Evolutionary conservation across 2,888 invertebrate species (phyloP).

Genomic region (Drosophila mettleri): DNA sequence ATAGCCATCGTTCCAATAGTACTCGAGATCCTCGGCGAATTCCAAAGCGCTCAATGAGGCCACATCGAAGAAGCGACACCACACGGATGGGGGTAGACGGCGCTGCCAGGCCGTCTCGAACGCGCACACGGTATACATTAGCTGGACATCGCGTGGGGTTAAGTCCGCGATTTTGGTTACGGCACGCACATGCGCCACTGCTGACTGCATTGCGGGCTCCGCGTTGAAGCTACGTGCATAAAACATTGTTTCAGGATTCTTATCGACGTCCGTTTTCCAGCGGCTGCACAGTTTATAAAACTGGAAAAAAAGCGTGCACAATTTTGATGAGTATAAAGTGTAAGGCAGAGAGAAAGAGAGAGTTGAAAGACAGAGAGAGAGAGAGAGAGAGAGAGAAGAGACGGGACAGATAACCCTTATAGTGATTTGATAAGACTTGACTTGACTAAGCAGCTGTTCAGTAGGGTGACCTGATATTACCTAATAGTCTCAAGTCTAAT

Average conservation of each 20-base stretch:
- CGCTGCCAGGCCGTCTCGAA: conserved; percentile 94
- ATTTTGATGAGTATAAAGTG: background rate
- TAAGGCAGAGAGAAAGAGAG: background rate
- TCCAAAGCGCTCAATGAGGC: conserved; percentile 88
- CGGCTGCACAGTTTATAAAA: conserved; percentile 91
- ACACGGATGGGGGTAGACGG: conserved; percentile 87
- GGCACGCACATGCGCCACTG: conserved; percentile 85
- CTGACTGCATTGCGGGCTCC: conserved; percentile 87
- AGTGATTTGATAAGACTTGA: background rate
- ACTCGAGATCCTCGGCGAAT: conserved; percentile 91
- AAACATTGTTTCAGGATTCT: conserved; percentile 87
- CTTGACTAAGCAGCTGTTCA: background rate
- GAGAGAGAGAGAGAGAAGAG: background rate
- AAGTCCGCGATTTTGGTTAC: conserved; percentile 87
- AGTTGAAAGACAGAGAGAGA: background rate
- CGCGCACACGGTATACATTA: conserved; percentile 91
- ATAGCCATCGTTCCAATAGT: conserved; percentile 94
- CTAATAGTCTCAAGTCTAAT: no score
- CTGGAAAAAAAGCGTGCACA: conserved; percentile 86
- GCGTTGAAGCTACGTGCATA: conserved; percentile 87
- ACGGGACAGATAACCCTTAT: background rate
- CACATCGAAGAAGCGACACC: conserved; percentile 91
- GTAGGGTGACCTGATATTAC: no score
- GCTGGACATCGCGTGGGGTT: conserved; percentile 86
- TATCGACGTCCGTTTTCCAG: conserved; percentile 89